These are phyloP conservation scores for Panzeria rudis DNA, from an alignment of 2,888 invertebrate species.

Conservation along the genomic window DNA sequence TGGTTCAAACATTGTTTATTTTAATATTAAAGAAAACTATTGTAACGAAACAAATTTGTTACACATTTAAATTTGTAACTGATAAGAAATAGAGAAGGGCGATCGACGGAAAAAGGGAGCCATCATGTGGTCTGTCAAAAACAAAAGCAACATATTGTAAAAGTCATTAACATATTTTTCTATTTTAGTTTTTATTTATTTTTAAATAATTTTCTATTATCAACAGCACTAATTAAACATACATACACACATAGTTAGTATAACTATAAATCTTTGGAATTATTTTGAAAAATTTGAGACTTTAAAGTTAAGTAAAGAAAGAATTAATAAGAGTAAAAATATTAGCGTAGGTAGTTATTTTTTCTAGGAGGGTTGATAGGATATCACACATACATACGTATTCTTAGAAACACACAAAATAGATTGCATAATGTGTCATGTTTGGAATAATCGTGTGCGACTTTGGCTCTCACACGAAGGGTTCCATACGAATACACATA, in stretches of 20 bases:
- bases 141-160: slow-evolving; percentile 23
- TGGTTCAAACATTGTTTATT: slow-evolving; percentile 9
- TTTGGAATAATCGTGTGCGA: slow-evolving; percentile 51
- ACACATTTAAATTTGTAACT: slow-evolving; percentile 61
- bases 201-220: slow-evolving; percentile 42
- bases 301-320: not conserved
- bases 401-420: not conserved
- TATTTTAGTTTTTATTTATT: slow-evolving; percentile 15
- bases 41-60: slow-evolving; percentile 65
- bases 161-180: slow-evolving; percentile 40
- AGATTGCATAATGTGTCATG: slow-evolving; percentile 26
- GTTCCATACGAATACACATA: too few relatives aligned
- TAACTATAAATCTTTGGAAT: not conserved
- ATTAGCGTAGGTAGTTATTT: too few relatives aligned
- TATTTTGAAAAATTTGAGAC: not conserved
- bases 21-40: slow-evolving; percentile 2
- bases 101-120: not conserved
- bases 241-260: not conserved
- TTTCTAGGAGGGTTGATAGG: too few relatives aligned
- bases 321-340: not conserved
- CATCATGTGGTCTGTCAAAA: not conserved
- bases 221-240: slow-evolving; percentile 2
- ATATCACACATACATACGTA: slow-evolving; percentile 6
- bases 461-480: too few relatives aligned
- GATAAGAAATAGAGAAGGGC: slow-evolving; percentile 49